Evolutionary conservation across 2,888 invertebrate genomes (phyloP).

Genomic region (Tuberolachnus salignus): DNA sequence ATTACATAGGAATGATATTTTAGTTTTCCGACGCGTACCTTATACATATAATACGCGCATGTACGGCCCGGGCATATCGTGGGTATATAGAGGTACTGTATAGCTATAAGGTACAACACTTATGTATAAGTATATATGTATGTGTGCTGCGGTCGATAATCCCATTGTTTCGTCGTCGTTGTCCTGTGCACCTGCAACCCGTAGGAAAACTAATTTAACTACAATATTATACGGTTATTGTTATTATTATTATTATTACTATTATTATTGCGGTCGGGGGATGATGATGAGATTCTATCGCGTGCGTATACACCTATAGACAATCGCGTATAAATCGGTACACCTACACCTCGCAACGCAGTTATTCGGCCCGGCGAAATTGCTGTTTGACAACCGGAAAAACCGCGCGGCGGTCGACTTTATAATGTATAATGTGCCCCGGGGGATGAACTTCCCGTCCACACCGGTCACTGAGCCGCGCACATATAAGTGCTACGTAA

Average conservation of each 20-base stretch:
- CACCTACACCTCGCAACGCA: too few species aligned
- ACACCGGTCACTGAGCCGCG: too few species aligned
- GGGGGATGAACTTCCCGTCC: too few species aligned
- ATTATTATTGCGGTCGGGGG: not conserved
- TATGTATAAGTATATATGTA: not conserved
- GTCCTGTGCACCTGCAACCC: not conserved
- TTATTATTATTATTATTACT: not conserved
- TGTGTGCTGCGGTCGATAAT: conserved; percentile 36
- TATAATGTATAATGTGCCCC: too few species aligned
- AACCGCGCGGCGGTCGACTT: too few species aligned
- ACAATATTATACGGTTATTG: not conserved
- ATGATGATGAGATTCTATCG: not conserved
- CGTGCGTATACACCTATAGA: too few species aligned
- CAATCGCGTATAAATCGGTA: too few species aligned
- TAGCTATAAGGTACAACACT: not conserved
- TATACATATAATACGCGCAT: too few species aligned
- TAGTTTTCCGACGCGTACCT: conserved; percentile 54
- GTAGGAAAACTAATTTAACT: conserved; percentile 31
- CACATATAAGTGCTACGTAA: too few species aligned
- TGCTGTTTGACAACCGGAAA: too few species aligned
- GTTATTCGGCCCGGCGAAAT: too few species aligned
- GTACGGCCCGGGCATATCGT: not conserved
- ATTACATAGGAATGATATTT: conserved; percentile 56
- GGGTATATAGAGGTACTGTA: too few species aligned
- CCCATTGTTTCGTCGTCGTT: conserved; percentile 21